A percentile compares a stretch with the other conserved stretches of the same genome.
Conservation (phyloP, 2,888 invertebrate species). For the Tubulanus polymorphus region DNA sequence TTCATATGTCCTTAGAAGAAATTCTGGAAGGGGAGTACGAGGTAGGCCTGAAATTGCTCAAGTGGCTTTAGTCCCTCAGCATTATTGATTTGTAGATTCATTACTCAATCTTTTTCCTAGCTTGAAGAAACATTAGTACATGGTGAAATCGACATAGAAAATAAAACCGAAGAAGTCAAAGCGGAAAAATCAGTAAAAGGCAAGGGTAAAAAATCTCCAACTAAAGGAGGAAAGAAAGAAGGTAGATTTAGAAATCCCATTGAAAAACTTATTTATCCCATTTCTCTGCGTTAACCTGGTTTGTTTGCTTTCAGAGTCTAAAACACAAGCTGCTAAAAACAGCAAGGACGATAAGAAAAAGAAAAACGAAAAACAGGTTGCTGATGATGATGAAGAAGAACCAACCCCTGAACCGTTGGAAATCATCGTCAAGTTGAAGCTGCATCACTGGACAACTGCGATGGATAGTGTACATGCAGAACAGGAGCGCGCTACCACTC, state of each 20-base stretch:
- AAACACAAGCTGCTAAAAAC: neutral
- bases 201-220: no score
- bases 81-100: no score
- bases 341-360: neutral
- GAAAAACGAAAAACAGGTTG: slow-evolving; percentile 18
- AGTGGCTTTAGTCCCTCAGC: no score
- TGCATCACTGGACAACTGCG: slow-evolving; percentile 47
- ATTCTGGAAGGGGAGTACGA: slow-evolving; percentile 42
- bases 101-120: no score
- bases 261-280: no score
- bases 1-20: slow-evolving; percentile 38
- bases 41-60: slow-evolving; percentile 12
- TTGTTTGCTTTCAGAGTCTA: neutral
- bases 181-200: no score
- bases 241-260: no score
- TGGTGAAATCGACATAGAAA: no score
- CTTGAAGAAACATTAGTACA: no score
- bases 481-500: no score
- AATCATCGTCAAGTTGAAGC: slow-evolving; percentile 30
- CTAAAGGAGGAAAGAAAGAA: no score
- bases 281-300: neutral
- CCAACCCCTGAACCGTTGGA: slow-evolving; percentile 38
- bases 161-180: no score
- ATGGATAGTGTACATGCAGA: slow-evolving; percentile 38
- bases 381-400: slow-evolving; percentile 12